Percentiles rank a stretch among this genome's conserved stretches.
phyloP scores from a whole-genome alignment of 2,113 vertebrate species.

The Eulemur macaco region DNA sequence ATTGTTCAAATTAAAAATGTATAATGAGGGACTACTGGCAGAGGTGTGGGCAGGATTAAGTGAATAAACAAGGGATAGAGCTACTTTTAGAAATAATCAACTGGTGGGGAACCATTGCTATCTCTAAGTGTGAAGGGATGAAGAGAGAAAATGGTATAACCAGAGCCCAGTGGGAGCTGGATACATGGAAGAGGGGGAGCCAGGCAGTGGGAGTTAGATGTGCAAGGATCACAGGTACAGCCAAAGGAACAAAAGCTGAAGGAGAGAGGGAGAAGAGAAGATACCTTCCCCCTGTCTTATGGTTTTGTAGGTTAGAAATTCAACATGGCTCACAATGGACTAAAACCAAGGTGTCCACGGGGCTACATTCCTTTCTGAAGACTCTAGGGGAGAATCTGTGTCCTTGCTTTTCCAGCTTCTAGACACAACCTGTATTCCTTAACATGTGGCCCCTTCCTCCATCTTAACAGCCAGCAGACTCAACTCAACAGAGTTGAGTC shows the following conservation, averaged over 20 bases:
- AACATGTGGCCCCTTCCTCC: too few relatives aligned
- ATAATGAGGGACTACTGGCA: background rate
- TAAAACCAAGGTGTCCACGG: background rate
- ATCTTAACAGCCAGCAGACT: background rate
- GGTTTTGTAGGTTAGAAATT: background rate
- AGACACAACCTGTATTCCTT: background rate
- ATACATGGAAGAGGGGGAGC: background rate
- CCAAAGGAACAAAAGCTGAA: background rate
- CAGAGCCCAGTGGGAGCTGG: background rate
- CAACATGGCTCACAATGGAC: background rate
- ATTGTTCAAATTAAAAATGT: slow-evolving; percentile 3
- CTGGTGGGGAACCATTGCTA: background rate
- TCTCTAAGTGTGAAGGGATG: background rate
- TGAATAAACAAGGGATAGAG: too few relatives aligned
- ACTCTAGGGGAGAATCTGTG: background rate
- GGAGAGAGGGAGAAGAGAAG: background rate
- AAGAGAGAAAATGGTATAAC: background rate
- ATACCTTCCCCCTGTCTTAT: background rate
- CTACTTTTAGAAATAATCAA: background rate
- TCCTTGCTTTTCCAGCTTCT: background rate
- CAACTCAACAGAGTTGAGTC: background rate
- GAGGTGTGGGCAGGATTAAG: background rate
- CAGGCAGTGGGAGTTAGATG: background rate
- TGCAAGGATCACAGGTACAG: background rate
- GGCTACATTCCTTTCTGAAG: background rate